phyloP scores from a whole-genome alignment of 2,113 vertebrate genomes.

The Dascyllus trimaculatus region DNA sequence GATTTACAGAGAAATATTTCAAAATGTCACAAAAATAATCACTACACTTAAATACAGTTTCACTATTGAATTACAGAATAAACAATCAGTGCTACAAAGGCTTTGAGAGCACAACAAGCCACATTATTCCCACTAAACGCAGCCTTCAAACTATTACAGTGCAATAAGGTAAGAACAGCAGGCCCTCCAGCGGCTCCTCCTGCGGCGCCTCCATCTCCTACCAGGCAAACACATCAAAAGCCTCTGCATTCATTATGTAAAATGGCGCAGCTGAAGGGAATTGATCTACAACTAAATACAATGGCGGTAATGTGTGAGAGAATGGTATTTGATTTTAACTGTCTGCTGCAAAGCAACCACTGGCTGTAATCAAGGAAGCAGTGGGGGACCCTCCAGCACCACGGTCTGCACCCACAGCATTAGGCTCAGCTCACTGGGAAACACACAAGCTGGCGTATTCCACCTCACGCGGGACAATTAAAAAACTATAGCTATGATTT shows the following conservation, averaged over 20 bases:
- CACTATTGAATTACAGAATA: conserved; percentile 23
- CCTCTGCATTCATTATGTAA: conserved; percentile 73
- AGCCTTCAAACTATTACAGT: conserved; percentile 32
- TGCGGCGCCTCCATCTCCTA: conserved; percentile 39
- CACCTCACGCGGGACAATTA: conserved; percentile 51
- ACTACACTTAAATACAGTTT: conserved; percentile 5
- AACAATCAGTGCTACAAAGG: conserved; percentile 13
- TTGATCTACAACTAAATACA: conserved; percentile 72
- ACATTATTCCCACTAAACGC: conserved; percentile 20
- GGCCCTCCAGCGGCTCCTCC: conserved; percentile 40
- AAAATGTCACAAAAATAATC: not conserved
- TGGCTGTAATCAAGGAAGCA: conserved; percentile 73
- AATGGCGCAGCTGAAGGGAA: conserved; percentile 69
- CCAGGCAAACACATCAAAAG: conserved; percentile 69
- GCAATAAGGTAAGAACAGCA: conserved; percentile 61
- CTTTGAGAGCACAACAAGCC: conserved; percentile 20
- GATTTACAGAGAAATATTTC: conserved; percentile 6
- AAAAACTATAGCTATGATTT: conserved; percentile 42
- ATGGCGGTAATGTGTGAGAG: conserved; percentile 63
- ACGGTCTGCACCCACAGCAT: conserved; percentile 56
- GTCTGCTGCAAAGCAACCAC: conserved; percentile 70
- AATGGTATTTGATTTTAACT: conserved; percentile 76
- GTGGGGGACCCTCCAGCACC: conserved; percentile 66
- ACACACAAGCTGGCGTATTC: conserved; percentile 33
- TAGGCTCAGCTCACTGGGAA: conserved; percentile 56